Evolutionary conservation across 2,797 vertebrate species (phyloP).

Genomic region (Fistularia commersonii): DNA sequence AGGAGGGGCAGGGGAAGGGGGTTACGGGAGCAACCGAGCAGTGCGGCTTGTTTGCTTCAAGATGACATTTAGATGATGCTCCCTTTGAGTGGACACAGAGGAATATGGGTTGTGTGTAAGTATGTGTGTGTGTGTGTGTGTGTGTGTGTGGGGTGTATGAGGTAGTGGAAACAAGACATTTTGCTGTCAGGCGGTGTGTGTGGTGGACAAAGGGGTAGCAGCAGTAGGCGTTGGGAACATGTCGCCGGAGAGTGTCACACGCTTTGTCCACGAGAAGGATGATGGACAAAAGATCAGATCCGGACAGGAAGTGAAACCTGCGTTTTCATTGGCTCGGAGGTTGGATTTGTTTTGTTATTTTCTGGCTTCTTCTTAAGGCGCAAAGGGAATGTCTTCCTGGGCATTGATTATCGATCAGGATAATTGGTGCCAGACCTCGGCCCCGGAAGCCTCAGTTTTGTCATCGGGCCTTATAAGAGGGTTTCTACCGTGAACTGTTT

Average conservation of each 20-base stretch:
- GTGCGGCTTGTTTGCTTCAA: too few species aligned
- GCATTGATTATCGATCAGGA: background rate
- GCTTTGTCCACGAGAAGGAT: conserved; percentile 34
- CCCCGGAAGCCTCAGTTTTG: conserved; percentile 2
- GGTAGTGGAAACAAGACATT: conserved; percentile 28
- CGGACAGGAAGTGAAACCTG: background rate
- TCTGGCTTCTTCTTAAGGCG: background rate
- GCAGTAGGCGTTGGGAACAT: conserved; percentile 40
- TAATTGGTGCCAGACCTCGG: background rate
- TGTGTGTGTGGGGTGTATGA: background rate
- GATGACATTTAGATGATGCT: too few species aligned
- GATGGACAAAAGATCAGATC: conserved; percentile 1
- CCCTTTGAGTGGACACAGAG: too few species aligned
- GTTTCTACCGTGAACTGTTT: conserved; percentile 36
- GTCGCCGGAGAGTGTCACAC: conserved; percentile 41
- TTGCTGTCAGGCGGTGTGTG: conserved; percentile 40
- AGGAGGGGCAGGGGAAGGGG: too few species aligned
- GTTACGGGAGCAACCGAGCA: too few species aligned
- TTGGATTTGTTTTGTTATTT: background rate
- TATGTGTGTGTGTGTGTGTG: too few species aligned
- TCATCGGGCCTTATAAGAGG: conserved; percentile 19
- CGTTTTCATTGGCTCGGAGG: background rate
- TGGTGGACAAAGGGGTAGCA: conserved; percentile 36
- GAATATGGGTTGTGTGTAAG: too few species aligned
- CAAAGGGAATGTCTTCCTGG: background rate